phyloP scores from a whole-genome alignment of 2,113 vertebrate species.

The Syngnathus floridae region DNA sequence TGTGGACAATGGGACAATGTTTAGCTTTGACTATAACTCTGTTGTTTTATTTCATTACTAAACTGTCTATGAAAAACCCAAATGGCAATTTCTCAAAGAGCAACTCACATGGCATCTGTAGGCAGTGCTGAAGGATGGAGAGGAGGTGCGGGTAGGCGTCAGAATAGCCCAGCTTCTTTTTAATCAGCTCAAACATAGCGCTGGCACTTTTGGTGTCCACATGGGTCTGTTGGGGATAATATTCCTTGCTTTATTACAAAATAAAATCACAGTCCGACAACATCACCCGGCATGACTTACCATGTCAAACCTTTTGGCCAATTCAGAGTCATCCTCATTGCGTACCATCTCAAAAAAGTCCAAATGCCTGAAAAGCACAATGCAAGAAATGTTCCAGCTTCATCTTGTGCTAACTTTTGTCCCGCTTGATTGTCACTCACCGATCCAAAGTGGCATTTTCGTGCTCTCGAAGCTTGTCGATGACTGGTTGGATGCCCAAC shows the following conservation, averaged over 20 bases:
- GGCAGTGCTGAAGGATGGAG: conserved; percentile 92
- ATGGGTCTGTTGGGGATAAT: conserved; percentile 71
- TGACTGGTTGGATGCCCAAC: conserved; percentile 95
- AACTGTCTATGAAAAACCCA: not conserved
- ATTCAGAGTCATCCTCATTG: conserved; percentile 90
- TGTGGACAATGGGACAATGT: not conserved
- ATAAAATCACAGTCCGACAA: not conserved
- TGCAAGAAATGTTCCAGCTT: not conserved
- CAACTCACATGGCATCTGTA: conserved; percentile 93
- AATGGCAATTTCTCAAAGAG: too few species aligned
- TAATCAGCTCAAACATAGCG: conserved; percentile 94
- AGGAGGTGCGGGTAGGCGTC: conserved; percentile 93
- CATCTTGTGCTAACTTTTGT: not conserved
- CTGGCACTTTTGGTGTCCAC: conserved; percentile 93
- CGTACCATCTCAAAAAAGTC: conserved; percentile 99
- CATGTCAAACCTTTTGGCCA: conserved; percentile 89
- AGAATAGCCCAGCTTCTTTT: conserved; percentile 89
- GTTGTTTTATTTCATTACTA: not conserved
- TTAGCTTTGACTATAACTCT: not conserved
- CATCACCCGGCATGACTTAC: conserved; percentile 63
- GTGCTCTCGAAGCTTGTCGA: conserved; percentile 90
- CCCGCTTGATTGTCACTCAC: conserved; percentile 59
- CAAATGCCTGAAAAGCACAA: conserved; percentile 76
- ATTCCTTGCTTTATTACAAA: not conserved
- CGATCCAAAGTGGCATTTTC: conserved; percentile 93